Percentiles rank a stretch among this genome's conserved stretches.
phyloP scores from a whole-genome alignment of 1,140 invertebrate species.

The Trachymyrmex septentrionalis region DNA sequence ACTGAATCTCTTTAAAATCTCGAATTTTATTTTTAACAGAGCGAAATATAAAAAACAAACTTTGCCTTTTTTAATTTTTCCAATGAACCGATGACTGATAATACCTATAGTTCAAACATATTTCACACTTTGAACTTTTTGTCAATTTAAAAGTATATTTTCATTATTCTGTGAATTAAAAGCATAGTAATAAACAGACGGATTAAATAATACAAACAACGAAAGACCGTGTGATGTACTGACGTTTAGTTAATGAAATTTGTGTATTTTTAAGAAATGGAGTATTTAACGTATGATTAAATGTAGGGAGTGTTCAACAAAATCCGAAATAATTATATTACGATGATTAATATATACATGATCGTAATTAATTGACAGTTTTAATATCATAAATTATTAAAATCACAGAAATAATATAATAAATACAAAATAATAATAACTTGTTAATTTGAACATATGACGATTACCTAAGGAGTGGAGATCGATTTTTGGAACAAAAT shows the following conservation, averaged over 20 bases:
- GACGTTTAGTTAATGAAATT: conserved; percentile 10
- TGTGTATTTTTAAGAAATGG: background rate
- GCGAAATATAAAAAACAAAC: background rate
- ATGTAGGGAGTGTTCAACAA: background rate
- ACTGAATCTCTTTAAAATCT: background rate
- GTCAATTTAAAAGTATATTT: background rate
- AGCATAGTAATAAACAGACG: background rate
- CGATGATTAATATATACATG: background rate
- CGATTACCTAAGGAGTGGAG: background rate
- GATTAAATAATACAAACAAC: background rate
- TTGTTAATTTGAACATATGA: background rate
- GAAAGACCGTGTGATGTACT: background rate
- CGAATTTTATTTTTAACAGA: background rate
- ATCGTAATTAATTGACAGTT: background rate
- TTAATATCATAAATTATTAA: background rate
- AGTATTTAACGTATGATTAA: background rate
- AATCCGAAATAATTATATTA: background rate
- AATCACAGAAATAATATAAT: background rate
- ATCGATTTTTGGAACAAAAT: background rate
- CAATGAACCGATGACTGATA: background rate
- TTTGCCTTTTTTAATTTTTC: background rate
- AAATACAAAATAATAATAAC: background rate
- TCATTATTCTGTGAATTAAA: background rate
- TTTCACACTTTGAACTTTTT: background rate
- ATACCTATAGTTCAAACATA: background rate